A percentile compares a stretch with the other conserved stretches of the same genome.
Evolutionary conservation across 2,113 vertebrate genomes (phyloP).

Genomic region (Toxotes chatareus): DNA sequence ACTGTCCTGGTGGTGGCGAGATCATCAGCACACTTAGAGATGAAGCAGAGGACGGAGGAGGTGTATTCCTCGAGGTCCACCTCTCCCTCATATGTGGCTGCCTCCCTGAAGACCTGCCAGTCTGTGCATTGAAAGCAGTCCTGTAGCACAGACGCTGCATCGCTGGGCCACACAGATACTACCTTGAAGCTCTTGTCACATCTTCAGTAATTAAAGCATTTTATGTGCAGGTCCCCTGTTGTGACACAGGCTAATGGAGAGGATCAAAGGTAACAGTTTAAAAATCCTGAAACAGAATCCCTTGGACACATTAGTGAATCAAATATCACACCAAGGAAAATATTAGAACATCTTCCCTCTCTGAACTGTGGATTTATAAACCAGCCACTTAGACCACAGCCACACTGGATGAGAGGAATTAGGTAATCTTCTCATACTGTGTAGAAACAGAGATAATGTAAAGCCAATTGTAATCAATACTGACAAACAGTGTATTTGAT

Average conservation of each 20-base stretch:
- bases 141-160: no score
- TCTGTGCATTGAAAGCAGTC: no score
- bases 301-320: conserved; percentile 26
- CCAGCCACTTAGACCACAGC: not conserved
- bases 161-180: no score
- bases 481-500: not conserved
- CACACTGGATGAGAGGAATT: not conserved
- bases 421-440: not conserved
- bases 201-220: conserved; percentile 42
- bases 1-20: no score
- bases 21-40: no score
- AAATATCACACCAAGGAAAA: not conserved
- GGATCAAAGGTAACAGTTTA: conserved; percentile 40
- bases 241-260: conserved; percentile 12
- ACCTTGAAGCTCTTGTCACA: conserved; percentile 4
- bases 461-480: not conserved
- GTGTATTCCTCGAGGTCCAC: no score
- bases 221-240: conserved; percentile 10
- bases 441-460: not conserved
- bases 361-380: not conserved
- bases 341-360: not conserved
- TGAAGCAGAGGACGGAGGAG: no score
- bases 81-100: no score
- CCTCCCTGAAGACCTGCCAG: no score
- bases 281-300: conserved; percentile 45